Percentiles rank a stretch among this genome's conserved stretches.
Evolutionary conservation across 2,888 invertebrate species (phyloP).

Genomic region (Malacosoma neustria): DNA sequence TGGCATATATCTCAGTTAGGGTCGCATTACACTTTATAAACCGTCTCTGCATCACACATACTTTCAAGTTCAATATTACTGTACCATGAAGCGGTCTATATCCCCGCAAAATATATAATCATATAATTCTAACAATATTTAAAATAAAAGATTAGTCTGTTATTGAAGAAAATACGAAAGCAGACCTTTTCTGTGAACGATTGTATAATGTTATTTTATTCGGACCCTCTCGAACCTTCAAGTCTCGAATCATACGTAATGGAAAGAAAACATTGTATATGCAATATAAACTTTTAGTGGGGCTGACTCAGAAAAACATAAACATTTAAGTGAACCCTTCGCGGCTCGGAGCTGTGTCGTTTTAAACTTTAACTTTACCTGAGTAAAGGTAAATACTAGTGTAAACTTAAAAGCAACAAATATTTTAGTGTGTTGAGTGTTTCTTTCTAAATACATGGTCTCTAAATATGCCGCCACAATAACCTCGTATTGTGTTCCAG

Average conservation of each 20-base stretch:
- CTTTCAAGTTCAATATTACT: no score
- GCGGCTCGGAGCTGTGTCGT: background rate
- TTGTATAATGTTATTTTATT: slow-evolving; percentile 35
- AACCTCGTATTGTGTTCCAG: no score
- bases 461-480: no score
- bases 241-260: slow-evolving; percentile 42
- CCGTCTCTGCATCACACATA: no score
- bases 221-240: slow-evolving; percentile 23
- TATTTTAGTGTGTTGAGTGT: no score
- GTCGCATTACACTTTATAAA: no score
- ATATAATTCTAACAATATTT: slow-evolving; percentile 17
- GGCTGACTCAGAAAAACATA: slow-evolving; percentile 15
- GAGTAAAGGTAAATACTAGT: background rate
- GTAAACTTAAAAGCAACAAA: no score
- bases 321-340: slow-evolving; percentile 10
- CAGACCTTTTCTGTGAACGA: slow-evolving; percentile 16
- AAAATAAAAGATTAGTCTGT: slow-evolving; percentile 16
- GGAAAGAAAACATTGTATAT: slow-evolving; percentile 48
- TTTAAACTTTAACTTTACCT: background rate
- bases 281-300: slow-evolving; percentile 28
- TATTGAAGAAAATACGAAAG: slow-evolving; percentile 25
- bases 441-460: no score
- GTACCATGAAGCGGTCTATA: no score
- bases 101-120: slow-evolving; percentile 9
- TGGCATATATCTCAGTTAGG: no score